A percentile compares a stretch with the other conserved stretches of the same genome.
These are phyloP conservation scores for Polymixis flavicincta DNA, from an alignment of 2,888 invertebrate genomes.

Conservation along the genomic window DNA sequence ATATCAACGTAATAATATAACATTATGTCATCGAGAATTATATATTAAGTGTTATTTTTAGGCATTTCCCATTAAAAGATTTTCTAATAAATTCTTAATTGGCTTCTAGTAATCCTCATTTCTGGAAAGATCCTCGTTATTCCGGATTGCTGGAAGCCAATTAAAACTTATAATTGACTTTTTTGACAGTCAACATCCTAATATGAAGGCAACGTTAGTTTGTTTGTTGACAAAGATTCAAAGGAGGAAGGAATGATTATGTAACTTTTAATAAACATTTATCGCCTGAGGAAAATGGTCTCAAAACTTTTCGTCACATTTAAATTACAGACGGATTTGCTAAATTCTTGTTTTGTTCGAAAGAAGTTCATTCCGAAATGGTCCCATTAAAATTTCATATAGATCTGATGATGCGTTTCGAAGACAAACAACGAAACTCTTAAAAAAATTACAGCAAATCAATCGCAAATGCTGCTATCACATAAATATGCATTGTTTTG, in stretches of 20 bases:
- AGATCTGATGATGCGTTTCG: too few species aligned
- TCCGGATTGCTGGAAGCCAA: slow-evolving; percentile 46
- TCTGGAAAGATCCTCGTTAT: slow-evolving; percentile 26
- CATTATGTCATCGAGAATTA: background rate
- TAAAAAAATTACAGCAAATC: too few species aligned
- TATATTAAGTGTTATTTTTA: background rate
- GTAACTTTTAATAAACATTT: background rate
- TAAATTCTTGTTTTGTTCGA: too few species aligned
- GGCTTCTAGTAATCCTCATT: slow-evolving; percentile 38
- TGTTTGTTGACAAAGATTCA: slow-evolving; percentile 25
- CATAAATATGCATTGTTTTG: too few species aligned
- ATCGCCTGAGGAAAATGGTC: background rate
- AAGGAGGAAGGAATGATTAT: background rate
- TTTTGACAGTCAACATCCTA: slow-evolving; percentile 50
- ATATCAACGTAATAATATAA: background rate
- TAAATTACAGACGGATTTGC: too few species aligned
- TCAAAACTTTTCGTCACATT: background rate
- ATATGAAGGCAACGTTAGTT: slow-evolving; percentile 33
- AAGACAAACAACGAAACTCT: too few species aligned
- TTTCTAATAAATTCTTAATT: too few species aligned
- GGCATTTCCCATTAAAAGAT: background rate
- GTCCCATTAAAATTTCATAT: too few species aligned
- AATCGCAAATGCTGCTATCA: too few species aligned
- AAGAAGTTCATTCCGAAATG: too few species aligned
- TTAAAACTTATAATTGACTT: slow-evolving; percentile 67